Evolutionary conservation across 37 sponge, comb jelly and placozoan species (phyloP), one percentile per base, ranked within the genome.

Genomic region (Chondrosia reniformis): DNA sequence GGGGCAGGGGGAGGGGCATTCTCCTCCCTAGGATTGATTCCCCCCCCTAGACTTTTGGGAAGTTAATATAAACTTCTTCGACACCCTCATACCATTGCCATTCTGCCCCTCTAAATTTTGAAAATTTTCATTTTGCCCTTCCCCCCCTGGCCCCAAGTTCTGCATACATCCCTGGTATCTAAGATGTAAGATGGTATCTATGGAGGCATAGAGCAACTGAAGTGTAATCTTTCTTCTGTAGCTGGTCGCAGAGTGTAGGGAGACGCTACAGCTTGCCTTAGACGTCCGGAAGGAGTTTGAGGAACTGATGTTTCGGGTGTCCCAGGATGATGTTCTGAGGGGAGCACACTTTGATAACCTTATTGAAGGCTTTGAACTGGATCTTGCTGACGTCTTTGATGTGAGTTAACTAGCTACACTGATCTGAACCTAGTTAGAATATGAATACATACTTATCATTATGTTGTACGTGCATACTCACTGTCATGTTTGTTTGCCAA

Each of bases 221-320:
- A n/a, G n/a, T n/a, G n/a, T n/a, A n/a, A n/a, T 22, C 9, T 63
- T 46, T 31, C 41, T 22, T 28, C 30, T 55, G 32, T 66, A 91
- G 91, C 69, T 91, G 72, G 87, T 83, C 4, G 27, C 64, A 31
- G 91, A 91, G 49, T 91, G 84, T 37, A 13, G 87, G 13, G 76
- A 79, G 3, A 76, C 81, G 0, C 39, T 91, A 3, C 54, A 86
- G 52, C 24, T 79, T 28, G 91, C 91, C 24, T 77, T 91, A 33
- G 64, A 67, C 24, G 74, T 86, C 17, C 62, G 44, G 25, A 82
- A 79, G 30, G 78, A 77, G 46, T 21, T 81, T 22, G 59, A 80
- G 25, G 67, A 56, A 9, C 69, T 25, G 12, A 76, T 58, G 32
- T 33, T 86, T 63, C 91, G 57, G 0, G 46, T 42, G 42, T 62